Conservation (phyloP, 2,888 invertebrate species). For the Branchinecta sandiegonensis region DNA sequence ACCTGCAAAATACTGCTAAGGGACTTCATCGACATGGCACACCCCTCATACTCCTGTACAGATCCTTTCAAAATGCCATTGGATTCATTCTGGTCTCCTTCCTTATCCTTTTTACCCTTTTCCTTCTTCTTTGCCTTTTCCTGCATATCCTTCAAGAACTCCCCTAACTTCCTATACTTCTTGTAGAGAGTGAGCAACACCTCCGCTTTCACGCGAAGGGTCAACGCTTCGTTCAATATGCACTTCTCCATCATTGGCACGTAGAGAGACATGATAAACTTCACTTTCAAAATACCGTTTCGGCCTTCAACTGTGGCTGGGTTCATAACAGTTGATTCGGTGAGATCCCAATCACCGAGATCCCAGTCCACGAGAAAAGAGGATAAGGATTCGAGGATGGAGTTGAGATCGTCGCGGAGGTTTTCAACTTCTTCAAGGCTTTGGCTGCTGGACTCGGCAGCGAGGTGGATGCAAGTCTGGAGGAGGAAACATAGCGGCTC, state of each 20-base stretch:
- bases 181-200: not conserved
- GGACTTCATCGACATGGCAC: not conserved
- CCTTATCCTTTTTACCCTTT: conserved; percentile 3
- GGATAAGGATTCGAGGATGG: not conserved
- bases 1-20: not conserved
- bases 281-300: not conserved
- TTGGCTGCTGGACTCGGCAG: not conserved
- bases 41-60: not conserved
- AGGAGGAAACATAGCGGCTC: not conserved
- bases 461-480: not conserved
- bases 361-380: not conserved
- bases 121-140: not conserved
- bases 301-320: not conserved
- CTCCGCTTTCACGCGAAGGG: not conserved
- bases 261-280: not conserved
- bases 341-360: conserved; percentile 11
- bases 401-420: not conserved
- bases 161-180: not conserved
- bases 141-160: not conserved
- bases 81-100: not conserved
- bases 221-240: not conserved
- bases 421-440: not conserved
- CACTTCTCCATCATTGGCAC: conserved; percentile 11
- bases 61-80: not conserved
- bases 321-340: not conserved